Evolutionary conservation across 2,888 invertebrate species (phyloP), one percentile per base, ranked within the genome.

Genomic region (Mantis religiosa): DNA sequence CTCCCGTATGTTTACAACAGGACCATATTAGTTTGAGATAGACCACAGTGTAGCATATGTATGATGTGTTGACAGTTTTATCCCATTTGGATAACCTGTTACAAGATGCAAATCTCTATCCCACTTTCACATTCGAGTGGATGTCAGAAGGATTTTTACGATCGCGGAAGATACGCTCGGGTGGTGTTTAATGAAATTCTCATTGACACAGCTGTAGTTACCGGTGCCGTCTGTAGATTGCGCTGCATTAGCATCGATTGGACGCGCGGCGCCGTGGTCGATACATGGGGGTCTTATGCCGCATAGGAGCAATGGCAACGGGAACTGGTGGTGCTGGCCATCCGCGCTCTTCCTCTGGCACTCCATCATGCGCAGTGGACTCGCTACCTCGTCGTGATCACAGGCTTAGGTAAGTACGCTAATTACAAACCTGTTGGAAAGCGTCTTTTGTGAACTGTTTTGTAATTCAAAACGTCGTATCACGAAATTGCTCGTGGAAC

Each of bases 181-280:
- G 4, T 71, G 54, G 6, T 71, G 54, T 71, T 71, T 71, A 71
- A 71, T 71, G 54, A 71, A 71, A 71, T 15, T 71, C 54, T 25
- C 54, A 71, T 71, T 71, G 54, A 71, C 54, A 25, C 25, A 71
- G 54, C 25, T 25, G 15, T 71, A 71, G 54, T 71, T 71, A 71
- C 54, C 54, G 54, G 25, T 25, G 25, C 25, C 54, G 54, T 41
- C 82, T 87, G 82, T 34, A 87, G 87, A 82, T 87, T 15, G 25
- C 87, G 82, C 82, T 34, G 82, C 20, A 82, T n/a, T 87, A 82
- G 82, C 87, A 87, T 82, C 82, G 87, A 87, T 87, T 82, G 54
- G 54, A 71, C 54, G 54, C 54, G 54, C 20, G 25, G 54, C 54
- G 54, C 54, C 54, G 54, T 71, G 54, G 54, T 71, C 54, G 54